phyloP scores from a whole-genome alignment of 2,113 vertebrate genomes.

The Vireo altiloquus region DNA sequence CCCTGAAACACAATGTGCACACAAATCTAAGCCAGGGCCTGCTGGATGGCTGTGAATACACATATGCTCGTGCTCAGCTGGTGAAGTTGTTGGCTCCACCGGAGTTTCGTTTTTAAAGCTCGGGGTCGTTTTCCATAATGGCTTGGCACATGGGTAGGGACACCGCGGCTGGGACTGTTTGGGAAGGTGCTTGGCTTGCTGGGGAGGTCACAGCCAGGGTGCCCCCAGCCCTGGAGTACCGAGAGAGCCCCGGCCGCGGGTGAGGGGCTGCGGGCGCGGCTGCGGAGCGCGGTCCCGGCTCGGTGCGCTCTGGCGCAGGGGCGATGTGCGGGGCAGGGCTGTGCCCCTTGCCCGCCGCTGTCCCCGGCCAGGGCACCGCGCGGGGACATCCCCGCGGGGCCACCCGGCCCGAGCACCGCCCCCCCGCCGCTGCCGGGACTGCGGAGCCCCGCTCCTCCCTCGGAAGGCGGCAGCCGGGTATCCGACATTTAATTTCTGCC shows the following conservation, averaged over 20 bases:
- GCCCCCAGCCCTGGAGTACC: rapidly evolving
- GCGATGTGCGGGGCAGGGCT: neutral
- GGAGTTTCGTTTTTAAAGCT: neutral
- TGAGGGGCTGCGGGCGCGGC: neutral
- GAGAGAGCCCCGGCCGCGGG: neutral
- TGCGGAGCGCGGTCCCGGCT: neutral
- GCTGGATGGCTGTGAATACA: neutral
- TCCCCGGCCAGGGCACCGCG: no score
- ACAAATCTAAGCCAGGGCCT: neutral
- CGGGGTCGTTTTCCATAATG: rapidly evolving
- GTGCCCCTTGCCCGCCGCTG: neutral
- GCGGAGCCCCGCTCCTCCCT: neutral
- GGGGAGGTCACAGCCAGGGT: neutral
- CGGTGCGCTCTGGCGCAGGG: neutral
- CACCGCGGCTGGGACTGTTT: rapidly evolving
- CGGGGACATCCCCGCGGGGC: no score
- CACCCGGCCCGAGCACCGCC: neutral
- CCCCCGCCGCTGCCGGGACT: neutral
- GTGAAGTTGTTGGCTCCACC: neutral
- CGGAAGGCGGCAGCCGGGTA: neutral
- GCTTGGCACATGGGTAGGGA: rapidly evolving
- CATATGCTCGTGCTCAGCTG: neutral
- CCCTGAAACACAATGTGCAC: neutral
- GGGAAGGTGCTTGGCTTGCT: rapidly evolving
- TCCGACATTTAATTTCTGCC: neutral